Conservation (phyloP, 2,797 vertebrate species). For the Peromyscus aztecus region DNA sequence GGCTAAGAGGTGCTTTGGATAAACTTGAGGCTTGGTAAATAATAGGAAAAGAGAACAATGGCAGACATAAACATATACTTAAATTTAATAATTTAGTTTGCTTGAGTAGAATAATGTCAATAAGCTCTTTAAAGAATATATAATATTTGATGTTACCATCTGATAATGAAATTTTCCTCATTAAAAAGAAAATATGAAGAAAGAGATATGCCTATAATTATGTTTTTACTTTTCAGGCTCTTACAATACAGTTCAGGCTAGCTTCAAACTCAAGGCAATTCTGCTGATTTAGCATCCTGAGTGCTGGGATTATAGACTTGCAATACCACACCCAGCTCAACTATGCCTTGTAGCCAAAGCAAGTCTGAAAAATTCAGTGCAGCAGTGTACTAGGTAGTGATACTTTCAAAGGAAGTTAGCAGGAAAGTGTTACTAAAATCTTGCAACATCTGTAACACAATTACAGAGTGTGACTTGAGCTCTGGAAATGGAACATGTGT, state of each 20-base stretch:
- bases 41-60: neutral
- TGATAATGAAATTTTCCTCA: neutral
- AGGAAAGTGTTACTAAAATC: conserved; percentile 68
- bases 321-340: neutral
- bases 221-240: neutral
- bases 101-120: neutral
- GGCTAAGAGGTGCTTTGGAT: conserved; percentile 27
- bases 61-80: neutral
- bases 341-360: conserved; percentile 1
- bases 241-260: neutral
- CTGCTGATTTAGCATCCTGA: neutral
- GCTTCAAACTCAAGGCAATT: neutral
- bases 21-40: conserved; percentile 16
- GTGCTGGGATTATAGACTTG: neutral
- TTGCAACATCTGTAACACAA: conserved; percentile 57
- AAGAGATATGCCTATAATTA: neutral
- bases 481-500: conserved; percentile 62
- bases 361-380: conserved; percentile 44
- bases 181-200: conserved; percentile 29
- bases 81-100: neutral
- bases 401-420: conserved; percentile 54
- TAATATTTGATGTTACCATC: neutral
- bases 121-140: neutral
- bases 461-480: conserved; percentile 65
- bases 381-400: conserved; percentile 47